Percentiles rank a stretch among this genome's conserved stretches.
These are phyloP conservation scores for Stictocephala bisonia DNA, from an alignment of 2,888 invertebrate genomes.

Conservation along the genomic window DNA sequence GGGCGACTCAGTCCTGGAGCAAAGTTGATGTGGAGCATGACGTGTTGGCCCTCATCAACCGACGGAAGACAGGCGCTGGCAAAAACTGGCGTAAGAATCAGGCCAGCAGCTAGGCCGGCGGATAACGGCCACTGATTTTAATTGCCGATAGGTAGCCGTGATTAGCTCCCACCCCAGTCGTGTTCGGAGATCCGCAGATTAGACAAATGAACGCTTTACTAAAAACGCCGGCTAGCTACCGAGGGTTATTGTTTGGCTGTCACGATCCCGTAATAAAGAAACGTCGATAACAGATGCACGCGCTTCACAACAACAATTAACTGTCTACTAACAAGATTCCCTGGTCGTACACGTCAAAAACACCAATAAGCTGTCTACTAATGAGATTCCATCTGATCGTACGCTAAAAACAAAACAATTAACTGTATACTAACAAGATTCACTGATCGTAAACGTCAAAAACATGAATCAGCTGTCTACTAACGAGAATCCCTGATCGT, in stretches of 20 bases:
- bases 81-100: conserved; percentile 21
- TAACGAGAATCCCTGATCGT: too few species aligned
- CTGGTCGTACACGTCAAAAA: too few species aligned
- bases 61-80: too few species aligned
- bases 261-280: conserved; percentile 35
- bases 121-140: conserved; percentile 36
- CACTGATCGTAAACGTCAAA: too few species aligned
- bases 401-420: too few species aligned
- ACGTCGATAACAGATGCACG: conserved; percentile 29
- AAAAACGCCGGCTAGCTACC: conserved; percentile 36
- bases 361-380: too few species aligned
- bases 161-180: conserved; percentile 27
- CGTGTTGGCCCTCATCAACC: conserved; percentile 1
- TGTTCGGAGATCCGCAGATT: conserved; percentile 34
- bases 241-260: conserved; percentile 45
- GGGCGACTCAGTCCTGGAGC: too few species aligned
- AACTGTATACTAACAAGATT: conserved; percentile 34
- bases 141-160: conserved; percentile 29
- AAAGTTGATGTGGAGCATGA: neutral
- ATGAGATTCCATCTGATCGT: too few species aligned
- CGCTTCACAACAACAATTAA: conserved; percentile 39
- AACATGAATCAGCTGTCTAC: too few species aligned
- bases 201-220: conserved; percentile 33
- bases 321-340: conserved; percentile 33
- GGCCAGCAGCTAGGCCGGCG: neutral